A percentile compares a stretch with the other conserved stretches of the same genome.
Conservation (phyloP, 2,888 invertebrate species). For the Pherbina coryleti region DNA sequence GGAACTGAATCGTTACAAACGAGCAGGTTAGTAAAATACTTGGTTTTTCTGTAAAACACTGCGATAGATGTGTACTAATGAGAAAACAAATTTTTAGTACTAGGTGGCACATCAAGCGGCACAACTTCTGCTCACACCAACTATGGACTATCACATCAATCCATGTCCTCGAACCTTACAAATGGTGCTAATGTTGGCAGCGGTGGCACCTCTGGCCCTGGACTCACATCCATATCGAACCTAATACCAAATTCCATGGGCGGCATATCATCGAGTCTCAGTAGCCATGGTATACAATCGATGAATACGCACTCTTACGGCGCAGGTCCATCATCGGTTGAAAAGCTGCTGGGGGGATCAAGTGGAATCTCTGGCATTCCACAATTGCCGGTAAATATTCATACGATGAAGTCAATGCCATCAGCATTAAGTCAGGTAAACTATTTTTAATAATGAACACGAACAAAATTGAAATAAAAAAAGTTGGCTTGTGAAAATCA, state of each 20-base stretch:
- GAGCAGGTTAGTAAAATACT: constrained; percentile 51
- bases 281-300: constrained; percentile 75
- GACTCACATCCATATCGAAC: constrained; percentile 63
- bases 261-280: constrained; percentile 76
- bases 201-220: constrained; percentile 47
- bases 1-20: constrained; percentile 66
- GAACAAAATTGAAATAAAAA: constrained; percentile 23
- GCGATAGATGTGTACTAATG: neutral
- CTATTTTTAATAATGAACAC: constrained; percentile 63
- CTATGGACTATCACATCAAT: constrained; percentile 42
- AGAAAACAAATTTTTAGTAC: constrained; percentile 46
- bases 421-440: constrained; percentile 70
- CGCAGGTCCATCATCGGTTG: constrained; percentile 68
- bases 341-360: constrained; percentile 71
- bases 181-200: constrained; percentile 54
- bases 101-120: constrained; percentile 57
- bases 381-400: constrained; percentile 69
- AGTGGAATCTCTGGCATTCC: constrained; percentile 68
- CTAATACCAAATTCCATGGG: constrained; percentile 65
- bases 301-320: constrained; percentile 70
- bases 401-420: constrained; percentile 70
- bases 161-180: constrained; percentile 40
- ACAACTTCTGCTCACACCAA: constrained; percentile 56
- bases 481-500: constrained; percentile 15
- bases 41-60: too few relatives aligned